A percentile compares a stretch with the other conserved stretches of the same genome.
Conservation (phyloP, 2,113 vertebrate species). For the Rhinoptilus africanus region DNA sequence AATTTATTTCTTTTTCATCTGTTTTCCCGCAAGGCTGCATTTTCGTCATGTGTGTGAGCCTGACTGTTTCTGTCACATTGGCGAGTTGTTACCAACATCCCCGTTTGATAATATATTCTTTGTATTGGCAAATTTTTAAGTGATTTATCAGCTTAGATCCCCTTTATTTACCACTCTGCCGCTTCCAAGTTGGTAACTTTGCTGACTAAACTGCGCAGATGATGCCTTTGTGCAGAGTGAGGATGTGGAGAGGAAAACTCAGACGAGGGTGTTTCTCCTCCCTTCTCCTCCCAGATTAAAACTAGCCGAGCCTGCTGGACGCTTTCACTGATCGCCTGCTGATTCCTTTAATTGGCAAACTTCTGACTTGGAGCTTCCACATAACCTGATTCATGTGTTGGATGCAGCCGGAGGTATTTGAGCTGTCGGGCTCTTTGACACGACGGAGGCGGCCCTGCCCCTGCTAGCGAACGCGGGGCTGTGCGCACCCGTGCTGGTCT, state of each 20-base stretch:
- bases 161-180: not conserved
- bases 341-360: not conserved
- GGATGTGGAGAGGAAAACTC: not conserved
- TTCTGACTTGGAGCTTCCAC: not conserved
- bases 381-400: not conserved
- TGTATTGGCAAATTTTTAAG: not conserved
- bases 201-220: not conserved
- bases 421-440: not conserved
- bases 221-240: not conserved
- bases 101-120: not conserved
- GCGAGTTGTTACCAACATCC: not conserved
- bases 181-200: not conserved
- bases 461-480: not conserved
- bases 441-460: not conserved
- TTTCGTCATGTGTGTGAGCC: not conserved
- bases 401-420: not conserved
- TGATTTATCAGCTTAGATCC: not conserved
- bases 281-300: not conserved
- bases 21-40: not conserved
- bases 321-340: accelerated
- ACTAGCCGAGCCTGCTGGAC: not conserved
- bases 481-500: accelerated
- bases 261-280: accelerated
- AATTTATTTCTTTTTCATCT: not conserved
- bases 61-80: not conserved